phyloP scores from a whole-genome alignment of 2,797 vertebrate genomes.

The Bovichtus diacanthus region DNA sequence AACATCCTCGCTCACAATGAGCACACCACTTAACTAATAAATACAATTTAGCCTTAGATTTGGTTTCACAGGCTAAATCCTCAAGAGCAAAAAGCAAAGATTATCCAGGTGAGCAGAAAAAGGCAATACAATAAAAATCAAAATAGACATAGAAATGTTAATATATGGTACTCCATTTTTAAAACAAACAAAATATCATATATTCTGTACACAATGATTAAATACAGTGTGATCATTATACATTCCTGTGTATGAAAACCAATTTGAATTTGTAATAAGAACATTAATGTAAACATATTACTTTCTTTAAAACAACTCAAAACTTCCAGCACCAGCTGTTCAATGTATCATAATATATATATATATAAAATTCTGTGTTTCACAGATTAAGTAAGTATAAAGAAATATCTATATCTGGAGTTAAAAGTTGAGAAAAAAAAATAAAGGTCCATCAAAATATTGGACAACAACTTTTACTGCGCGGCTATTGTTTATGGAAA shows the following conservation, averaged over 20 bases:
- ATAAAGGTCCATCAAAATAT: conserved; percentile 36
- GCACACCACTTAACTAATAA: conserved; percentile 33
- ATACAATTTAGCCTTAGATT: conserved; percentile 47
- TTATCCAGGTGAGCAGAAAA: conserved; percentile 33
- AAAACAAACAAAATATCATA: conserved; percentile 69
- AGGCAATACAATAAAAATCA: conserved; percentile 34
- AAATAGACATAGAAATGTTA: conserved; percentile 40
- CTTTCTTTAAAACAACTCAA: conserved; percentile 62
- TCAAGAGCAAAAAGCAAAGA: conserved; percentile 36
- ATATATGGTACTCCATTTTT: conserved; percentile 61
- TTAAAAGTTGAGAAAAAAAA: conserved; percentile 48
- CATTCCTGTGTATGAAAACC: conserved; percentile 82
- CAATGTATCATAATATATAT: conserved; percentile 66
- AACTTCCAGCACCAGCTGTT: conserved; percentile 84
- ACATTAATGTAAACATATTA: conserved; percentile 77
- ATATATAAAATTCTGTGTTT: conserved; percentile 65
- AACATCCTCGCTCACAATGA: conserved; percentile 29
- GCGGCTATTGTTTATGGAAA: conserved; percentile 44
- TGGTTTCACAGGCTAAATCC: conserved; percentile 52
- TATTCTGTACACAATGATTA: conserved; percentile 85
- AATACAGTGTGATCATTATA: conserved; percentile 86
- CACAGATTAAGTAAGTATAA: conserved; percentile 67
- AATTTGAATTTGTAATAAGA: conserved; percentile 68
- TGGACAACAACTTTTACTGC: conserved; percentile 35
- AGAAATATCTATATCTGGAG: conserved; percentile 59